Evolutionary conservation across 2,797 vertebrate species (phyloP), one percentile per base, ranked within the genome.

Genomic region (Columba guinea): DNA sequence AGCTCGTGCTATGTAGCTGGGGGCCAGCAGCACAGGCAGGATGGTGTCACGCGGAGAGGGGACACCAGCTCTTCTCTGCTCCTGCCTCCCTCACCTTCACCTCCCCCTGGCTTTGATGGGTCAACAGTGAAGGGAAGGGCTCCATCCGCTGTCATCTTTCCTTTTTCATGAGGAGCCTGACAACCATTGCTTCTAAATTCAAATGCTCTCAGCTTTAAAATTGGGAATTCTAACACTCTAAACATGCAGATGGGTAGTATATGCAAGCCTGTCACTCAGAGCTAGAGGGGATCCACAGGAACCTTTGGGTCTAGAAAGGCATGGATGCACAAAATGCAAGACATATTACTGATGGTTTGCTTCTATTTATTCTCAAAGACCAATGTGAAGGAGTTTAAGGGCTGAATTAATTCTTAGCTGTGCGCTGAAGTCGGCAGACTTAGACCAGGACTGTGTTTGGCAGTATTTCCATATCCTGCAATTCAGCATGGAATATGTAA

Each of bases 401-500:
- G 44, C 64, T 68, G 60, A 84, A 90, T 85, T 94, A 2, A 62
- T 83, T 93, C 88, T 90, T 55, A 90, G 81, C 65, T n/a, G 13
- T 53, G 77, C 80, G 35, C 69, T 70, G 69, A 90, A 80, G 48
- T 71, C 15, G 13, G 93, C 88, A 86, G 94, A 93, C 75, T 87
- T 87, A 92, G 94, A 92, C 59, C 74, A 91, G 59, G 64, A 76
- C 91, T 87, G 70, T 84, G 59, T 92, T 96, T 97, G 96, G 95
- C 96, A 94, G 59, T 60, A 51, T 95, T 81, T 89, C 79, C 56
- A 70, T 84, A 94, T 96, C 93, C 85, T 96, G 53, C 76, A 85
- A 90, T 91, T 95, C 94, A 95, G 89, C 94, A 96, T 93, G 94
- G 95, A 95, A 75, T 90, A 94, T 96, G 84, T 93, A 96, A 96